A percentile compares a stretch with the other conserved stretches of the same genome.
Conservation (phyloP, 2,888 invertebrate genomes). For the Xanthorhoe designata region DNA sequence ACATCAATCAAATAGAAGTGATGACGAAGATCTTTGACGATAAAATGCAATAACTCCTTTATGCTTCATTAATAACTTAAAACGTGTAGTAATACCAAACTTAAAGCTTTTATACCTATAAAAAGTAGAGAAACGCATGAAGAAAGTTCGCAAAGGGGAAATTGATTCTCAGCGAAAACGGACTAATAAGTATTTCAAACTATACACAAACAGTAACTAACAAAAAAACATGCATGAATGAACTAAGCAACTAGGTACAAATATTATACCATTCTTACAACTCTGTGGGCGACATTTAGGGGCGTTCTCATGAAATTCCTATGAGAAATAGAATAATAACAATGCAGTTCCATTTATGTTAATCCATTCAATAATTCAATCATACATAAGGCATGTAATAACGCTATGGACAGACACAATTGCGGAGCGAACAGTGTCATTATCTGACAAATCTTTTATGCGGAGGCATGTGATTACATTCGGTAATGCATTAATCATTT, state of each 20-base stretch:
- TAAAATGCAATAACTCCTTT: no score
- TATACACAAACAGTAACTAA: background rate
- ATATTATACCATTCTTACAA: slow-evolving; percentile 13
- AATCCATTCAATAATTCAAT: slow-evolving; percentile 44
- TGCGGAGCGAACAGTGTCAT: slow-evolving; percentile 26
- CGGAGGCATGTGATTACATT: slow-evolving; percentile 25
- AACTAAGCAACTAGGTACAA: background rate
- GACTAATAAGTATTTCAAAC: background rate
- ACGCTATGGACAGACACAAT: slow-evolving; percentile 34
- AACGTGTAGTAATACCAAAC: no score
- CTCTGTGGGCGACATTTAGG: slow-evolving; percentile 34
- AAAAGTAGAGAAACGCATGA: no score
- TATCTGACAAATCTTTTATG: slow-evolving; percentile 33
- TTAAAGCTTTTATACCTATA: no score
- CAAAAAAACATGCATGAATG: background rate
- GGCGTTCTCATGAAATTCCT: slow-evolving; percentile 42
- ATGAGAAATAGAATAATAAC: slow-evolving; percentile 42
- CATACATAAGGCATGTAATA: slow-evolving; percentile 44
- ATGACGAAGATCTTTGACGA: no score
- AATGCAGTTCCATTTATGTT: slow-evolving; percentile 41
- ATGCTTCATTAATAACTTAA: no score
- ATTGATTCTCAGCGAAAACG: background rate
- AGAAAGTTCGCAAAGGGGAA: no score
- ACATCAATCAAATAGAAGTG: slow-evolving; percentile 5
- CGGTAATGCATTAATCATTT: slow-evolving; percentile 16